These are phyloP conservation scores for Numida meleagris DNA, from an alignment of 2,113 vertebrate genomes.

Conservation along the genomic window DNA sequence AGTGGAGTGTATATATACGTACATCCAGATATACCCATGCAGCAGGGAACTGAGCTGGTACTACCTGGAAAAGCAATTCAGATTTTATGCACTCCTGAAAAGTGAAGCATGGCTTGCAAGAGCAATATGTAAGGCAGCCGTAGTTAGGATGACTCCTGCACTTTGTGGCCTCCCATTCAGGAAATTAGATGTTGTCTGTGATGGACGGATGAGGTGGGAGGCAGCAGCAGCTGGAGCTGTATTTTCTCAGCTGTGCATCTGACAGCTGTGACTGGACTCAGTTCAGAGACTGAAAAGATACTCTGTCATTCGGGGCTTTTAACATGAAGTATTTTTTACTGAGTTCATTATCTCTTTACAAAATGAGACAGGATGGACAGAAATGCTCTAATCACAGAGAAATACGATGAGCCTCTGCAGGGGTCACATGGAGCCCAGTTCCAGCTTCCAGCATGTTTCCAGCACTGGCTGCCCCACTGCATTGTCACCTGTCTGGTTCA, in stretches of 20 bases:
- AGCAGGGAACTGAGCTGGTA: background rate
- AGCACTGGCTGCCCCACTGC: background rate
- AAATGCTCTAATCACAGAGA: background rate
- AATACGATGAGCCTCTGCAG: background rate
- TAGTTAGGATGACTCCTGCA: conserved; percentile 17
- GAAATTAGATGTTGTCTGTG: conserved; percentile 64
- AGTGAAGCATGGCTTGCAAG: background rate
- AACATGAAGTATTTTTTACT: background rate
- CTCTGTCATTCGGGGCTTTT: conserved; percentile 14
- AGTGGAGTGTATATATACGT: accelerated
- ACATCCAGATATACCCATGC: accelerated
- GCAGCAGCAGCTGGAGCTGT: conserved; percentile 46
- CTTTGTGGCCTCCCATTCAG: conserved; percentile 29
- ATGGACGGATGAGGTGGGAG: conserved; percentile 38
- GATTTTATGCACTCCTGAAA: background rate
- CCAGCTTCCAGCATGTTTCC: background rate
- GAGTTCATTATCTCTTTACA: conserved; percentile 10
- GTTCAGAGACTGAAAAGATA: background rate
- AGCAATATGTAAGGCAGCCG: background rate
- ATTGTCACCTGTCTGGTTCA: background rate
- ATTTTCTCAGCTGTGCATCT: conserved; percentile 55
- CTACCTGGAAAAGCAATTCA: background rate
- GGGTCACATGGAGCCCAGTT: background rate
- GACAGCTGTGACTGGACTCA: conserved; percentile 46
- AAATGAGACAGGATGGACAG: background rate